A percentile compares a stretch with the other conserved stretches of the same genome.
phyloP scores from a whole-genome alignment of 2,888 invertebrate genomes.

The Sesia apiformis region DNA sequence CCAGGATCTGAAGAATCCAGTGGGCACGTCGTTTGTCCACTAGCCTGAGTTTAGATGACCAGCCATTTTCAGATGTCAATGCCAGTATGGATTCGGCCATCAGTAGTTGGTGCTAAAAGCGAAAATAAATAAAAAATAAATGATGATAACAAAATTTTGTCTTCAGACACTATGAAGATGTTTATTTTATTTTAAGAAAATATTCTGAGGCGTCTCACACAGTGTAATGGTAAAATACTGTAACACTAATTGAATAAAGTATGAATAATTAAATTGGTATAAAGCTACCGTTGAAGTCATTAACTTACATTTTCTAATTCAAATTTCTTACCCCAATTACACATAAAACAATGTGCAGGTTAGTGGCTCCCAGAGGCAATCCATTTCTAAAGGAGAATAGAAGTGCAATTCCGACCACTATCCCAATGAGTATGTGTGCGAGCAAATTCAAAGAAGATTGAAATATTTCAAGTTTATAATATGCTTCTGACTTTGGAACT shows the following conservation, averaged over 20 bases:
- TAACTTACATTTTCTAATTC: too few species aligned
- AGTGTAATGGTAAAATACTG: too few species aligned
- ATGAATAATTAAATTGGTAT: too few species aligned
- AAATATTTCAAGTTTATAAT: conserved; percentile 31
- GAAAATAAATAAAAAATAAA: not conserved
- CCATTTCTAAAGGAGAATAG: conserved; percentile 33
- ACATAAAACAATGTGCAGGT: conserved; percentile 42
- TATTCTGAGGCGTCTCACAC: too few species aligned
- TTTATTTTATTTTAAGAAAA: too few species aligned
- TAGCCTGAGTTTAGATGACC: conserved; percentile 39
- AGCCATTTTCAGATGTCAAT: conserved; percentile 41
- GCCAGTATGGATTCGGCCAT: conserved; percentile 52
- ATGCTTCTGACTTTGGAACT: conserved; percentile 6
- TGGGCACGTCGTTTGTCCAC: conserved; percentile 45
- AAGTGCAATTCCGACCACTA: conserved; percentile 29
- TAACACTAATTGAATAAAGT: too few species aligned
- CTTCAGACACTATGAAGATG: not conserved
- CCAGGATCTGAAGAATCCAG: conserved; percentile 43
- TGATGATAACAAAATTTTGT: not conserved
- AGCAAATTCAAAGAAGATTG: conserved; percentile 34
- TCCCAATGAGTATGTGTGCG: conserved; percentile 43
- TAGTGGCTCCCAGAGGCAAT: conserved; percentile 28
- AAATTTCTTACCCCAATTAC: conserved; percentile 49
- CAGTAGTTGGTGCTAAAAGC: conserved; percentile 46
- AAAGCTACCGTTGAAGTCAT: too few species aligned